Base-by-base conservation (phyloP, 2,113 vertebrate genomes). In the Psettodes erumei region DNA sequence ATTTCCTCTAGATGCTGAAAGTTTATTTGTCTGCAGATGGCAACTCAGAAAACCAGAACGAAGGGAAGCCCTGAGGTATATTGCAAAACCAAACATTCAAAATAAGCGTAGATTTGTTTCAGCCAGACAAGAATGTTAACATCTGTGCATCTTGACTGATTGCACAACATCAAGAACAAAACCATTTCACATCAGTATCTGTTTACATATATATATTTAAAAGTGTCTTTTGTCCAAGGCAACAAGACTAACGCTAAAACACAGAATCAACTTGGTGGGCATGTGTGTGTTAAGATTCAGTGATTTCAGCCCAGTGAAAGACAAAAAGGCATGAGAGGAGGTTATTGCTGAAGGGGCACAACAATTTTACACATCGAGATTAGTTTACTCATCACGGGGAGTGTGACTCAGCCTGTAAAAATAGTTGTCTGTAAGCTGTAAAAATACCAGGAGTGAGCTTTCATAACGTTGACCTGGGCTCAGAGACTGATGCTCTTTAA, bases 11-110 rank as follows among this genome's bases (percentile, higher is more conserved):
- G 32, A 32, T 55, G 48, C 5, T n/a, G 5, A 56, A 56, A 42
- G 54, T 54, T 42, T 35, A 60, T 67, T 61, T 30, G 23, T 81
- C 45, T 32, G 40, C 71, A 84, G 66, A 72, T 65, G 71, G 78
- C 13, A 2, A 47, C 21, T 67, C 32, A 1, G 35, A 32, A 66
- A 71, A 58, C 21, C 51, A 28, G 27, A 58, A 3, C 0, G 1
- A 74, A 55, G 21, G 12, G 42, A 51, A 75, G 56, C 60, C 64
- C 19, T 0, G 12, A 70, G 30, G 50, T 40, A 35, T 16, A 42
- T 23, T 1, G 1, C 2, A 28, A 47, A n/a, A n/a, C n/a, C n/a
- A n/a, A n/a, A n/a, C n/a, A n/a, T n/a, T n/a, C n/a, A 42, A 13
- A 47, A 45, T 37, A 56, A 3, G 12, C 7, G 1, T 2, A 7